Base-by-base conservation (phyloP, 2,113 vertebrate species). In the Serilophus lunatus region DNA sequence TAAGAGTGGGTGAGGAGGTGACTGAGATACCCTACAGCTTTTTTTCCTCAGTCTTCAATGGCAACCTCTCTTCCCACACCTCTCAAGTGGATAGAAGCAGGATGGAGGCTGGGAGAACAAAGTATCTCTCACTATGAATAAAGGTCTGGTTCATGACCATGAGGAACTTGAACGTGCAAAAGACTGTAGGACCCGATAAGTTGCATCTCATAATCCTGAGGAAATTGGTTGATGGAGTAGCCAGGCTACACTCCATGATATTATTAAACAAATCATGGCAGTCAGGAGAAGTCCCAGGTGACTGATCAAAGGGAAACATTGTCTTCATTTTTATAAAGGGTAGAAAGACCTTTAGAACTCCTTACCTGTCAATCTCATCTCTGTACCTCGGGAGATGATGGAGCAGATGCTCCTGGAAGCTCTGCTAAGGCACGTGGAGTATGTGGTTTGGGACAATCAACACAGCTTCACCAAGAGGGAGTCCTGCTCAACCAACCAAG, bases 311-410 rank as follows among this genome's bases (percentile, higher is more conserved):
- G 49, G 29, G n/a, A n/a, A 71, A 56, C 9, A 5, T 5, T 22
- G 25, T 5, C 12, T 6, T 7, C 9, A 1, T 12, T 22, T 23
- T 80, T 14, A 10, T 12, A 42, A 49, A 18, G 4, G 3, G 2
- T 12, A 14, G 36, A 12, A 80, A 57, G 20, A 26, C 8, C 5
- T 13, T 31, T 40, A 20, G 57, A 88, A 4, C 42, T 15, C 10
- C 7, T 9, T 7, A 13, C 5, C 25, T 42, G 24, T 17, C 35
- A 76, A 10, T 5, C 40, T 38, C 15, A 31, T 29, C 31, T 31
- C 35, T 57, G 19, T 29, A 35, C 25, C 50, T 15, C 50, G n/a
- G 24, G 22, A 72, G 25, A 9, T 26, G 35, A 12, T 6, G 35
- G 22, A 18, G 47, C 25, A n/a, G n/a, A n/a, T 1, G 4, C 50